A percentile compares a stretch with the other conserved stretches of the same genome.
Evolutionary conservation across 2,888 invertebrate genomes (phyloP).

Genomic region (Platycnemis pennipes): DNA sequence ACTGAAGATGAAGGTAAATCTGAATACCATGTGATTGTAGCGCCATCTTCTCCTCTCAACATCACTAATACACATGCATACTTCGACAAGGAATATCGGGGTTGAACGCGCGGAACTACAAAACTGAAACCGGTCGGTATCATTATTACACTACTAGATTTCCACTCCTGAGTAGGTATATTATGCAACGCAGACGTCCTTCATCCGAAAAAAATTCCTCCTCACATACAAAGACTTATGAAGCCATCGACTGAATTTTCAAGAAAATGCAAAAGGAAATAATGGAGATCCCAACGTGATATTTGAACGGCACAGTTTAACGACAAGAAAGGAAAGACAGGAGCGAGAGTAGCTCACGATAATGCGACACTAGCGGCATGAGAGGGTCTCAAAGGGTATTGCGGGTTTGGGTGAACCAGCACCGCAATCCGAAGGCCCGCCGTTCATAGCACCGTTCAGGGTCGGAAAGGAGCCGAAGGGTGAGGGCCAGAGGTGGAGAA

Average conservation of each 20-base stretch:
- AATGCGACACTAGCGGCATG: conserved; percentile 7
- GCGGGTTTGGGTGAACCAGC: background rate
- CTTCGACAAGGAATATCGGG: too few species aligned
- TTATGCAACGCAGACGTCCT: background rate
- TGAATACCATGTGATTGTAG: too few species aligned
- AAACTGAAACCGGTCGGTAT: background rate
- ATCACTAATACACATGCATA: too few species aligned
- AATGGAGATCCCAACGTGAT: background rate
- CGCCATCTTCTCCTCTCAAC: too few species aligned
- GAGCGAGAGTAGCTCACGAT: background rate
- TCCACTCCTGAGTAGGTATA: background rate
- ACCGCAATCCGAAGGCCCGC: background rate
- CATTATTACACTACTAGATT: background rate
- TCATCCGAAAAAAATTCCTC: background rate
- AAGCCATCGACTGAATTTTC: too few species aligned
- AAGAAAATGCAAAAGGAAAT: too few species aligned
- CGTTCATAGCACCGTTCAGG: background rate
- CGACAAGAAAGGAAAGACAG: background rate
- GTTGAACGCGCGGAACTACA: background rate
- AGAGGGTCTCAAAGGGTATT: background rate
- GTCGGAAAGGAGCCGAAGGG: background rate
- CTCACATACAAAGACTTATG: too few species aligned
- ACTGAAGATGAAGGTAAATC: too few species aligned
- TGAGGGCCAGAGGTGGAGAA: background rate
- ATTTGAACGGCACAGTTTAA: background rate